phyloP scores from a whole-genome alignment of 2,888 invertebrate genomes.

The Urechis unicinctus region DNA sequence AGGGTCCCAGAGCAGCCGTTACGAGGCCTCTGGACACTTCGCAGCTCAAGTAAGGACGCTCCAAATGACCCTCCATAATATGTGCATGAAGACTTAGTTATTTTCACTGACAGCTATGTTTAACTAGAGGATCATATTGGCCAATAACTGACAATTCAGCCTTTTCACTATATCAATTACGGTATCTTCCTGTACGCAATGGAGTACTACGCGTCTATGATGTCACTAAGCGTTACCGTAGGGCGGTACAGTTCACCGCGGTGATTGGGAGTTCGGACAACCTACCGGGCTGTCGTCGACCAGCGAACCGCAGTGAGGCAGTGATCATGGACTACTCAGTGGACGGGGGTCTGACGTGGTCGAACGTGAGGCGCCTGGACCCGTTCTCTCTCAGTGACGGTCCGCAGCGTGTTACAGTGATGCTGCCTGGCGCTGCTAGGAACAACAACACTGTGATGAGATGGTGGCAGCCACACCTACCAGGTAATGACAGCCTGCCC shows the following conservation, averaged over 20 bases:
- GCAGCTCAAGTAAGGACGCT: slow-evolving; percentile 35
- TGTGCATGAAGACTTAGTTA: too few relatives aligned
- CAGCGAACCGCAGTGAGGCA: slow-evolving; percentile 37
- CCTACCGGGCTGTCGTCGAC: slow-evolving; percentile 30
- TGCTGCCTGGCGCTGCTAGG: slow-evolving; percentile 44
- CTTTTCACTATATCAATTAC: too few relatives aligned
- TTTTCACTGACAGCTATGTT: too few relatives aligned
- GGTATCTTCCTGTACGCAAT: too few relatives aligned
- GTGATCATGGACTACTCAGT: slow-evolving; percentile 46
- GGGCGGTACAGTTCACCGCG: slow-evolving; percentile 45
- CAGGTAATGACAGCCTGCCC: too few relatives aligned
- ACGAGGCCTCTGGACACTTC: slow-evolving; percentile 45
- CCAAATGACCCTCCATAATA: too few relatives aligned
- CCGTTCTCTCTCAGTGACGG: slow-evolving; percentile 11
- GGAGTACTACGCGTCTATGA: too few relatives aligned
- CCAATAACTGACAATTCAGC: too few relatives aligned
- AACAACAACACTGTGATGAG: slow-evolving; percentile 44
- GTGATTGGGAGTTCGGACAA: slow-evolving; percentile 39
- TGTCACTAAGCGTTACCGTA: too few relatives aligned
- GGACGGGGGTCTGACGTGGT: slow-evolving; percentile 46
- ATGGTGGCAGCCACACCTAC: slow-evolving; percentile 50
- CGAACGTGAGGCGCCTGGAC: slow-evolving; percentile 26
- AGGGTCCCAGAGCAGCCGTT: slow-evolving; percentile 44
- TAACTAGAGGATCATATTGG: too few relatives aligned
- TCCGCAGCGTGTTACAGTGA: slow-evolving; percentile 25